Conservation (phyloP, 2,888 invertebrate species). For the Sipunculus nudus region DNA sequence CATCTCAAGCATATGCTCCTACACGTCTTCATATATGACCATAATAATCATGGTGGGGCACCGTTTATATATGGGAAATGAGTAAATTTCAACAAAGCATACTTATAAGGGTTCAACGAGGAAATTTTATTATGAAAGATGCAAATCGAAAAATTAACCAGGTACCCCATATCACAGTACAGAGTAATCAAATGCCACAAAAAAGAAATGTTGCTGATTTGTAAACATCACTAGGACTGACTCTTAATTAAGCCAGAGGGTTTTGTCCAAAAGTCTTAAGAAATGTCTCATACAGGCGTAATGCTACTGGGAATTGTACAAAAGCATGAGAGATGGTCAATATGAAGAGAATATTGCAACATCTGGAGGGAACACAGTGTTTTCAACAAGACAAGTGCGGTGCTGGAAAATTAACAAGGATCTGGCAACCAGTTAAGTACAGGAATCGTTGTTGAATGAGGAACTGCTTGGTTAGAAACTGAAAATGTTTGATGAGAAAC, state of each 20-base stretch:
- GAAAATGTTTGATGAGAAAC: too few relatives aligned
- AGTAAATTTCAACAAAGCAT: not conserved
- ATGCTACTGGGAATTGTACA: not conserved
- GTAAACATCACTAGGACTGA: slow-evolving; percentile 7
- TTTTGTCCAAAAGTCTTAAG: slow-evolving; percentile 9
- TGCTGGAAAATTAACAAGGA: too few relatives aligned
- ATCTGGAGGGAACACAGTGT: too few relatives aligned
- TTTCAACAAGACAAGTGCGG: too few relatives aligned
- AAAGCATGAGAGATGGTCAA: not conserved
- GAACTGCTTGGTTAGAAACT: too few relatives aligned
- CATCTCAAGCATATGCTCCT: too few relatives aligned
- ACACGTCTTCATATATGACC: slow-evolving; percentile 6
- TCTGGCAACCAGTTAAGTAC: too few relatives aligned
- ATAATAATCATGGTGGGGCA: slow-evolving; percentile 15
- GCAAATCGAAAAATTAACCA: slow-evolving; percentile 19
- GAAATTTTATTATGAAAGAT: slow-evolving; percentile 26
- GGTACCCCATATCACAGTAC: slow-evolving; percentile 23
- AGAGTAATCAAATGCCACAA: slow-evolving; percentile 20
- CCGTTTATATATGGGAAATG: slow-evolving; percentile 13
- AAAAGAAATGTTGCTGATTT: slow-evolving; percentile 19
- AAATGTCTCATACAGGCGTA: not conserved
- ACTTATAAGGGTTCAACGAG: slow-evolving; percentile 9
- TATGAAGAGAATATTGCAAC: not conserved
- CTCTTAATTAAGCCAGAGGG: slow-evolving; percentile 2
- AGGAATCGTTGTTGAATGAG: too few relatives aligned